Evolutionary conservation across 2,888 invertebrate species (phyloP).

Genomic region (Belgica antarctica): DNA sequence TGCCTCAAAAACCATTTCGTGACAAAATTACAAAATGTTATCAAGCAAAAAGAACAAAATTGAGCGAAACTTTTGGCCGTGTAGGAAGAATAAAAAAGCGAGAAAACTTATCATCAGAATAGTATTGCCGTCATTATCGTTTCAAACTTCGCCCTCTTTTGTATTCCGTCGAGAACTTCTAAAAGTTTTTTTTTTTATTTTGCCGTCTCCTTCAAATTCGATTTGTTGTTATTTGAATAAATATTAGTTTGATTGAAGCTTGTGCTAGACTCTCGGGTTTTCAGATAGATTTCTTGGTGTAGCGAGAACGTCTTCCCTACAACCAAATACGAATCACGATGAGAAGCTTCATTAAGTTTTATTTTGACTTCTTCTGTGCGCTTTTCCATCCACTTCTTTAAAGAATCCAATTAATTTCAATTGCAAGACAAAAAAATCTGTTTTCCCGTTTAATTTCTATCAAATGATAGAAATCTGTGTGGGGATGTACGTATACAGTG

Average conservation of each 20-base stretch:
- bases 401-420: constrained; percentile 42
- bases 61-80: background rate
- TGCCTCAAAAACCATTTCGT: constrained; percentile 34
- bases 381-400: background rate
- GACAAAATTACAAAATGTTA: constrained; percentile 40
- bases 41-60: background rate
- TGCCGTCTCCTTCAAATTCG: background rate
- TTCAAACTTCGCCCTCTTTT: constrained; percentile 6
- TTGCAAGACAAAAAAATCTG: constrained; percentile 33
- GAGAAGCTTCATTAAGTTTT: constrained; percentile 42
- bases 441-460: constrained; percentile 26
- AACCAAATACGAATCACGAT: constrained; percentile 20
- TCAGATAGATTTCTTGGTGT: too few species aligned
- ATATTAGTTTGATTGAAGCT: constrained; percentile 30
- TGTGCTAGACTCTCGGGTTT: background rate
- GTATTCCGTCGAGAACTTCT: constrained; percentile 13
- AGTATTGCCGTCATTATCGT: constrained; percentile 38
- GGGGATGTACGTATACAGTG: too few species aligned
- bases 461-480: constrained; percentile 31
- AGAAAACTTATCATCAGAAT: constrained; percentile 38
- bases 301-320: too few species aligned
- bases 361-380: constrained; percentile 18
- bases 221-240: constrained; percentile 32
- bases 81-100: background rate
- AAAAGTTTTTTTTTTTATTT: background rate